phyloP scores from a whole-genome alignment of 2,113 vertebrate genomes.

The Calyptomena viridis region DNA sequence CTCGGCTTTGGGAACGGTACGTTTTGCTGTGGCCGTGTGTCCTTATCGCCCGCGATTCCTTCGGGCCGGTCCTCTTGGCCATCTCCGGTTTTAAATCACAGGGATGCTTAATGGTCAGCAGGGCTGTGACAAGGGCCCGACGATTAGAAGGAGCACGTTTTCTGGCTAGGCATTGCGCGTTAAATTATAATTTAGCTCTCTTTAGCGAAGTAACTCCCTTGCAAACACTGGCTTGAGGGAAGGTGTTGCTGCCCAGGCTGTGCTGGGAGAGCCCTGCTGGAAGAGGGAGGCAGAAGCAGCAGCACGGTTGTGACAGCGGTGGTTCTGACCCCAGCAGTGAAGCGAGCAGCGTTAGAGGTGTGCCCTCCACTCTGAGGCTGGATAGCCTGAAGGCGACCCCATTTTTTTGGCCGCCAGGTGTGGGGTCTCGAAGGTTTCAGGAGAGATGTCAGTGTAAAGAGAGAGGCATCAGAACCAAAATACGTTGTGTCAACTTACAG shows the following conservation, averaged over 20 bases:
- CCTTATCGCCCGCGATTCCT: rapidly evolving
- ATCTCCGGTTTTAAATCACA: rapidly evolving
- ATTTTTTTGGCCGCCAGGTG: not conserved
- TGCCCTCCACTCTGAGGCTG: rapidly evolving
- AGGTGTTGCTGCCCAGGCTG: not conserved
- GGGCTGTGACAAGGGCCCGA: rapidly evolving
- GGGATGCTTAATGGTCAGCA: not conserved
- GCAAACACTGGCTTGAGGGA: rapidly evolving
- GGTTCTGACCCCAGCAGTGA: not conserved
- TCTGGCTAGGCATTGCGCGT: rapidly evolving
- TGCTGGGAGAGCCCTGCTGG: not conserved
- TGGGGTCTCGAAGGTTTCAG: not conserved
- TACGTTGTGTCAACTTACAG: not conserved
- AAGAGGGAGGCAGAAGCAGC: not conserved
- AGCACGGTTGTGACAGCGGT: rapidly evolving
- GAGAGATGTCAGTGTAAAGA: rapidly evolving
- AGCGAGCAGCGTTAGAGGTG: rapidly evolving
- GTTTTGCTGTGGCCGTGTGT: rapidly evolving
- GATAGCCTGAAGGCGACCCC: rapidly evolving
- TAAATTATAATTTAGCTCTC: rapidly evolving
- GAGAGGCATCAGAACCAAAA: not conserved
- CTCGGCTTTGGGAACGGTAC: not conserved
- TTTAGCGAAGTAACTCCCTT: rapidly evolving
- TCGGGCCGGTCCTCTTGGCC: rapidly evolving
- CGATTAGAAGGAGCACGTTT: rapidly evolving